Evolutionary conservation across 2,113 vertebrate species (phyloP).

Genomic region (Peromyscus californicus): DNA sequence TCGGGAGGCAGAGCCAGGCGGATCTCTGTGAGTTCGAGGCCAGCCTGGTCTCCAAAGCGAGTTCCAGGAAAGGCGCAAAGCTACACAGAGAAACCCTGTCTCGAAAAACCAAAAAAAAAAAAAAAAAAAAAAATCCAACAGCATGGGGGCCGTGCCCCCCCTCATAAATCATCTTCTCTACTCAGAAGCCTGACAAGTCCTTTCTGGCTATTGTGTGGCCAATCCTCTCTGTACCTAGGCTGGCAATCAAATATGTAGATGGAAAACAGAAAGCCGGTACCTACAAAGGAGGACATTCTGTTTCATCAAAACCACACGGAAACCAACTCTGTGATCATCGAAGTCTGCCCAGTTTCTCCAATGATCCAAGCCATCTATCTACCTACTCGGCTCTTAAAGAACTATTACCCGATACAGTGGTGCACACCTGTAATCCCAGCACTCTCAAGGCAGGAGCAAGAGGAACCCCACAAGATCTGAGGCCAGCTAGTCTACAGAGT

Average conservation of each 20-base stretch:
- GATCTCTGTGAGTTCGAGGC: no score
- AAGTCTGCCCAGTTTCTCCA: background rate
- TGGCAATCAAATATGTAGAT: conserved; percentile 38
- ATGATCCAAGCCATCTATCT: background rate
- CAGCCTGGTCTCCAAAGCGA: no score
- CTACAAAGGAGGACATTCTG: background rate
- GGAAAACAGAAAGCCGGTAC: background rate
- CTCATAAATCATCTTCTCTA: background rate
- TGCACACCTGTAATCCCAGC: background rate
- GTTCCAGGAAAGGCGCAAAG: no score
- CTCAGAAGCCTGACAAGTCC: background rate
- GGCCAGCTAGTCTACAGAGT: background rate
- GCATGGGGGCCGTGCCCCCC: background rate
- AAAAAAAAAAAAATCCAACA: background rate
- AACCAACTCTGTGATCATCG: background rate
- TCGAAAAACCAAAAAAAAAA: no score
- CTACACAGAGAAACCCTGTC: no score
- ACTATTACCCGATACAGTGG: background rate
- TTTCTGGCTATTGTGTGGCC: background rate
- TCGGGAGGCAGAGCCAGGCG: no score
- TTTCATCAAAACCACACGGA: conserved; percentile 3
- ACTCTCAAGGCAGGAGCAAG: background rate
- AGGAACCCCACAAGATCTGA: background rate
- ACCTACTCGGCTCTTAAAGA: background rate
- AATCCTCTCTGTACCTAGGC: background rate